Base-by-base conservation (phyloP, 2,113 vertebrate genomes). In the Platysternon megacephalum region DNA sequence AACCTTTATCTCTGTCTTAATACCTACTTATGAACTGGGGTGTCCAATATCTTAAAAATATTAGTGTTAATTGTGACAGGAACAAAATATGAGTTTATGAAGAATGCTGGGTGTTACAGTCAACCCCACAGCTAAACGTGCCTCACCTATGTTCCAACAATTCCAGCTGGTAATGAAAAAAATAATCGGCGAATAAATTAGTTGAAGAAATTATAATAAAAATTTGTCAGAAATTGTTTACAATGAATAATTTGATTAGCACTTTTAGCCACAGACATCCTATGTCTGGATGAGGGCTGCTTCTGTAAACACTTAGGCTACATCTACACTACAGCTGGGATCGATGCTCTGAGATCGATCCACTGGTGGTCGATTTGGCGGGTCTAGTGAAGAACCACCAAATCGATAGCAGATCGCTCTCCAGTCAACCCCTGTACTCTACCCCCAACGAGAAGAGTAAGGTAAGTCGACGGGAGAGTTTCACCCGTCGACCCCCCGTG, bases 121-220 rank as follows among this genome's bases (percentile, higher is more conserved):
- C 58, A 81, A 49, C 3, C 0, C n/a, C 44, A 48, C 49, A 4
- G 48, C 79, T 44, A 78, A 51, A 51, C 46, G 2, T 2, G 44
- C 87, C 81, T 93, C 88, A 22, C 21, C 48, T 21, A 26, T 14
- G 49, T 22, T 49, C 32, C 53, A 26, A 26, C 21, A 61, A 17
- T 0, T 3, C 53, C 29, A 44, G 10, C 61, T 89, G 87, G 85
- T 4, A 5, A 17, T 7, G n/a, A 82, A 61, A 42, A 74, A 87
- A 56, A 85, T 82, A 56, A 82, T 88, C 78, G 52, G 42, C 78
- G 81, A 81, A 51, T 51, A 68, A 51, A 29, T 39, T 46, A 85
- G 79, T 93, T 78, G 76, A 12, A 82, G 61, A 32, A 93, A 82
- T 26, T 17, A 76, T 85, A 81, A 82, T 65, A 22, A 90, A 24